Base-by-base conservation (phyloP, 1,140 invertebrate genomes). In the Ceratitis capitata region DNA sequence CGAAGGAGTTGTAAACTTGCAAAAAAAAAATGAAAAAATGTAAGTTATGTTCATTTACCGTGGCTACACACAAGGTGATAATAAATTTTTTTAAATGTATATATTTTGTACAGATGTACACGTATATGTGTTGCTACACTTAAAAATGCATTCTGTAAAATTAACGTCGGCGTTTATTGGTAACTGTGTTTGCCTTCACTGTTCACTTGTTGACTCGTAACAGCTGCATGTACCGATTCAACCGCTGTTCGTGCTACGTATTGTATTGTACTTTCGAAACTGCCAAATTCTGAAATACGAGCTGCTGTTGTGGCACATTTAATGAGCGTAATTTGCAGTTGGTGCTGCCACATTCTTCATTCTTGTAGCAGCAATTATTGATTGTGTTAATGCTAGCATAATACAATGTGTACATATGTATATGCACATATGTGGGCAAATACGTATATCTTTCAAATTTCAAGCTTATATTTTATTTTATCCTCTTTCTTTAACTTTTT, bases 271-370 rank as follows among this genome's bases (percentile, higher is more conserved):
- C 69, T 78, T 78, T 78, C 69, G 69, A 78, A 78, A 78, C n/a
- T 45, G 69, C 39, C 69, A 19, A 78, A 78, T 78, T 45, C 39
- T 78, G 69, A 78, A 39, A 78, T 78, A 78, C 69, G 69, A 78
- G 69, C 69, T 78, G 69, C 39, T 78, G 69, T 78, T 78, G 39
- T 78, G 35, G 69, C 69, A 78, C 69, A 3, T 45, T 78, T 78
- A 78, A 78, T 45, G 69, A 78, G 35, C 69, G 69, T 78, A 78
- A 78, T 78, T 78, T 45, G 69, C 69, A 78, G 69, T 78, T 45
- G 35, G 19, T 35, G 5, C 69, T 78, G 69, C 69, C 69, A 78
- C 69, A 78, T 78, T 78, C 69, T 78, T 78, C 23, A 78, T 78
- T 14, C 69, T 42, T 78, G 69, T 78, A 45, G 35, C 16, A 23